Conservation (phyloP, 2,797 vertebrate genomes). For the Sardinella longiceps region DNA sequence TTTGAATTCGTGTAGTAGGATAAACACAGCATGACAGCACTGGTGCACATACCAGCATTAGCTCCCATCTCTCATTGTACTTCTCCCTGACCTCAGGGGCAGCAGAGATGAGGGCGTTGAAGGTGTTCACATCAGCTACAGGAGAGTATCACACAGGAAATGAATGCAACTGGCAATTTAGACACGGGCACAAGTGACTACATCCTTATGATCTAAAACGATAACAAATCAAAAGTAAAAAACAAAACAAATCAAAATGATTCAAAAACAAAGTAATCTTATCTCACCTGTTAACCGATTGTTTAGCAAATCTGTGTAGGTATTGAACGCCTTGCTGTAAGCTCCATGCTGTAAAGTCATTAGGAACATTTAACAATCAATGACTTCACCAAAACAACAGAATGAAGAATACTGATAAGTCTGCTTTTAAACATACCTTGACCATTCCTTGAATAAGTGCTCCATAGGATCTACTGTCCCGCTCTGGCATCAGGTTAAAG, state of each 20-base stretch:
- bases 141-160: constrained; percentile 12
- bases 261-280: no score
- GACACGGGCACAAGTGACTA: not conserved
- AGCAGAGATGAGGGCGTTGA: constrained; percentile 85
- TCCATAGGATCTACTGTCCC: constrained; percentile 81
- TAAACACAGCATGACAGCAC: constrained; percentile 53
- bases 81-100: constrained; percentile 66
- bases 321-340: constrained; percentile 75
- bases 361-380: not conserved
- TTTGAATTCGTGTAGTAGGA: not conserved
- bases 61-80: constrained; percentile 76
- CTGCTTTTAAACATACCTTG: constrained; percentile 75
- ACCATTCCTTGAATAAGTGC: constrained; percentile 93
- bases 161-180: not conserved
- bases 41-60: constrained; percentile 70
- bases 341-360: constrained; percentile 77
- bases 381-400: not conserved
- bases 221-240: no score
- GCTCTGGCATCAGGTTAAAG: constrained; percentile 89
- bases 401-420: not conserved
- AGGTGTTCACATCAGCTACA: constrained; percentile 86
- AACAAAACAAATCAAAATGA: no score
- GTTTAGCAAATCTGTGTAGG: constrained; percentile 86
- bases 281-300: constrained; percentile 85
- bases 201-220: not conserved